These are phyloP conservation scores for Dicranocentrus wangi DNA, from an alignment of 2,888 invertebrate genomes.

Conservation along the genomic window DNA sequence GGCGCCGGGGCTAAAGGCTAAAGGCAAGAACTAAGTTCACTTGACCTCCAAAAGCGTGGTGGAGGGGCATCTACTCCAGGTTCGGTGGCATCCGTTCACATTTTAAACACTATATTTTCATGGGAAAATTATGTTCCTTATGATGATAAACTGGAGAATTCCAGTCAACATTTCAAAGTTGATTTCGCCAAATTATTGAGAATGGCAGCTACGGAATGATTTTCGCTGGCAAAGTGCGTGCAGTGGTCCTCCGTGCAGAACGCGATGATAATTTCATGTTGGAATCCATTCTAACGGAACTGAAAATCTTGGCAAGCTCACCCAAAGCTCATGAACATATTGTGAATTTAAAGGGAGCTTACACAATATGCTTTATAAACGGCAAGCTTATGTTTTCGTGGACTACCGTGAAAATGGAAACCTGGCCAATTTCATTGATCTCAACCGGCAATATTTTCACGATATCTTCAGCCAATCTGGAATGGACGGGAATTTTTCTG, in stretches of 20 bases:
- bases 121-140: slow-evolving; percentile 55
- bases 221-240: slow-evolving; percentile 51
- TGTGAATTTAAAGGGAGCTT: slow-evolving; percentile 54
- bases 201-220: slow-evolving; percentile 35
- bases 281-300: slow-evolving; percentile 43
- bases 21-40: slow-evolving; percentile 26
- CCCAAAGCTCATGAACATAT: slow-evolving; percentile 32
- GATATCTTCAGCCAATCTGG: slow-evolving; percentile 16
- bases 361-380: slow-evolving; percentile 35
- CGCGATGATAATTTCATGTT: slow-evolving; percentile 40
- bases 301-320: slow-evolving; percentile 47
- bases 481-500: neutral
- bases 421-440: slow-evolving; percentile 52
- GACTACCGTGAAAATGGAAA: slow-evolving; percentile 50
- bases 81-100: slow-evolving; percentile 32
- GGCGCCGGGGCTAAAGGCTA: slow-evolving; percentile 24
- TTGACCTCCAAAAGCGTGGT: slow-evolving; percentile 26
- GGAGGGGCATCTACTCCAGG: slow-evolving; percentile 41
- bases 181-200: slow-evolving; percentile 30
- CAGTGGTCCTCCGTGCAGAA: slow-evolving; percentile 47
- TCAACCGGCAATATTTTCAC: slow-evolving; percentile 36
- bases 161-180: slow-evolving; percentile 51
- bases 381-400: slow-evolving; percentile 40
- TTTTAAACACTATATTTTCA: slow-evolving; percentile 36
- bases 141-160: slow-evolving; percentile 49